phyloP scores from a whole-genome alignment of 2,888 invertebrate species.

The Ennomos quercinarius region DNA sequence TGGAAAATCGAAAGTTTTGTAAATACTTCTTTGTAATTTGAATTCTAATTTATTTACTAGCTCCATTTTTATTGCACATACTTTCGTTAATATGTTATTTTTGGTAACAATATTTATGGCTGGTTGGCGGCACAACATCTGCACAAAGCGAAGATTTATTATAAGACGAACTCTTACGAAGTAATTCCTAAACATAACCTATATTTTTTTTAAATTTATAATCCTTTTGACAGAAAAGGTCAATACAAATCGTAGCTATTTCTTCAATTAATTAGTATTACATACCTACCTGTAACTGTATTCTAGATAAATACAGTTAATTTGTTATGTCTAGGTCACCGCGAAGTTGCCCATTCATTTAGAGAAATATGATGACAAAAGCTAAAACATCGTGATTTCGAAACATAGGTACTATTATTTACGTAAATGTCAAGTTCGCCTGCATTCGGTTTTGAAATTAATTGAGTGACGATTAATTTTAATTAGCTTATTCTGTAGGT shows the following conservation, averaged over 20 bases:
- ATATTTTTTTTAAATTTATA: too few species aligned
- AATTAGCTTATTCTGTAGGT: too few species aligned
- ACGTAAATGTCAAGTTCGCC: slow-evolving; percentile 27
- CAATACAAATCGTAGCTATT: neutral
- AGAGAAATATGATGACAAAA: slow-evolving; percentile 20
- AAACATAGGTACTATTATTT: slow-evolving; percentile 17
- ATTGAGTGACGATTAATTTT: slow-evolving; percentile 5
- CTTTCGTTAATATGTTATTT: neutral
- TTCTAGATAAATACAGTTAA: neutral
- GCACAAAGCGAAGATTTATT: too few species aligned
- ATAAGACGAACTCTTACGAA: too few species aligned
- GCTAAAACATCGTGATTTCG: slow-evolving; percentile 10
- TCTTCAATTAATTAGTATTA: slow-evolving; percentile 8
- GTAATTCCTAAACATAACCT: too few species aligned
- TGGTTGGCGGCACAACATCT: too few species aligned
- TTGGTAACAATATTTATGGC: too few species aligned
- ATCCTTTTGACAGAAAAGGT: neutral
- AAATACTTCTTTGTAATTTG: slow-evolving; percentile 14
- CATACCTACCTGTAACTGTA: neutral
- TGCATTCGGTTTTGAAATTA: slow-evolving; percentile 11
- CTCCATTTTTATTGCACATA: slow-evolving; percentile 2
- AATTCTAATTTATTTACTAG: slow-evolving; percentile 14
- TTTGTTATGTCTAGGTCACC: slow-evolving; percentile 13
- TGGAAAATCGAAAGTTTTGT: slow-evolving; percentile 51
- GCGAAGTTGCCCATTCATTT: slow-evolving; percentile 11